These are phyloP conservation scores for Melanotaenia parkinsoni DNA, from an alignment of 2,797 vertebrate genomes.

Conservation along the genomic window DNA sequence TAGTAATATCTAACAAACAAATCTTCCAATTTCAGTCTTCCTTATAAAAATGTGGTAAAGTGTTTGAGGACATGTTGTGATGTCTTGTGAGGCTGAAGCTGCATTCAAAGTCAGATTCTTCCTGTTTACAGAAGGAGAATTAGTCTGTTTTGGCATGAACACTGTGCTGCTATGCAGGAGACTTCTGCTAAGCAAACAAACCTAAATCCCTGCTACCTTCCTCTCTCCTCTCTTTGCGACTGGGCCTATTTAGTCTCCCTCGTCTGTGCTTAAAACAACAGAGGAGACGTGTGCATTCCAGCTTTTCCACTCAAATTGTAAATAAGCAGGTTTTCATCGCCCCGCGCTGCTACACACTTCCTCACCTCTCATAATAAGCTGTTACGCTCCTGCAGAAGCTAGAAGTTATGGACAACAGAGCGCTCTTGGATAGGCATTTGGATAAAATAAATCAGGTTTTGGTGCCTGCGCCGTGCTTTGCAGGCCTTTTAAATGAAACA, in stretches of 20 bases:
- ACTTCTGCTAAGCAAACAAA: conserved; percentile 72
- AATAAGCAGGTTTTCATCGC: conserved; percentile 69
- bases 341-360: conserved; percentile 33
- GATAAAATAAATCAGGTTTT: background rate
- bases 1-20: background rate
- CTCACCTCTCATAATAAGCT: conserved; percentile 37
- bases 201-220: conserved; percentile 64
- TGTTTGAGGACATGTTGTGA: conserved; percentile 31
- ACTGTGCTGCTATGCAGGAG: conserved; percentile 57
- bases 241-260: conserved; percentile 59
- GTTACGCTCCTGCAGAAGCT: conserved; percentile 13
- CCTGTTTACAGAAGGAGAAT: conserved; percentile 71
- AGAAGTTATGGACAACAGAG: background rate
- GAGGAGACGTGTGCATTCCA: conserved; percentile 55
- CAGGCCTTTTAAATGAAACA: background rate
- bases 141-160: conserved; percentile 57
- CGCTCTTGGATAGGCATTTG: background rate
- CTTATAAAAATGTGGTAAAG: conserved; percentile 22
- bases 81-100: conserved; percentile 44
- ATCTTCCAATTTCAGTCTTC: background rate
- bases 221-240: conserved; percentile 60
- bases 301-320: conserved; percentile 65
- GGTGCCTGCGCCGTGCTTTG: background rate
- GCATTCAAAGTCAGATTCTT: conserved; percentile 52
- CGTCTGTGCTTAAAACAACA: conserved; percentile 69